A percentile compares a stretch with the other conserved stretches of the same genome.
Evolutionary conservation across 2,797 vertebrate genomes (phyloP).

Genomic region (Distichodus sexfasciatus): DNA sequence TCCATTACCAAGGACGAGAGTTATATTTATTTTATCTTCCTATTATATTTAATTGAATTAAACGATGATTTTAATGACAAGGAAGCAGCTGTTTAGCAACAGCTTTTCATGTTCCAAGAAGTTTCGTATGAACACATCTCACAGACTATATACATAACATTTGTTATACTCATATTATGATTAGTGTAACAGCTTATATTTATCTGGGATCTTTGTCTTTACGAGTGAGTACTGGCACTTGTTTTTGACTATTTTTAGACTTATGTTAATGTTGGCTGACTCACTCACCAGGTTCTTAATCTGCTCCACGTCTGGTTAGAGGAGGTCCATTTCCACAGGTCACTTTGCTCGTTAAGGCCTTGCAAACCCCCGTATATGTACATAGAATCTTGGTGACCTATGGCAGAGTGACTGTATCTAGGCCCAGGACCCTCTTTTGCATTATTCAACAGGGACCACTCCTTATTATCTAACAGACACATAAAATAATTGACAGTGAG

Average conservation of each 20-base stretch:
- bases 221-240: too few relatives aligned
- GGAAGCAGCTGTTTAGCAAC: too few relatives aligned
- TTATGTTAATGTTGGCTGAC: neutral
- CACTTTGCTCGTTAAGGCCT: slow-evolving; percentile 81
- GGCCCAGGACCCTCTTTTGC: slow-evolving; percentile 73
- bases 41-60: too few relatives aligned
- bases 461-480: slow-evolving; percentile 66
- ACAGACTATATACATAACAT: too few relatives aligned
- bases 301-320: slow-evolving; percentile 70
- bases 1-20: neutral
- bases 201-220: too few relatives aligned
- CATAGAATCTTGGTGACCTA: slow-evolving; percentile 72
- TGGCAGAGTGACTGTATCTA: slow-evolving; percentile 79
- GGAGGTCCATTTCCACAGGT: slow-evolving; percentile 85
- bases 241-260: too few relatives aligned
- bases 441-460: slow-evolving; percentile 68
- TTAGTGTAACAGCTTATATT: too few relatives aligned
- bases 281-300: slow-evolving; percentile 76
- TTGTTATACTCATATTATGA: too few relatives aligned
- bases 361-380: slow-evolving; percentile 82
- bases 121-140: too few relatives aligned
- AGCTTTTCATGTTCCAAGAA: too few relatives aligned
- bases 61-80: too few relatives aligned
- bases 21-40: too few relatives aligned
- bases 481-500: neutral